phyloP scores from a whole-genome alignment of 2,113 vertebrate species.

The Ciconia boyciana region DNA sequence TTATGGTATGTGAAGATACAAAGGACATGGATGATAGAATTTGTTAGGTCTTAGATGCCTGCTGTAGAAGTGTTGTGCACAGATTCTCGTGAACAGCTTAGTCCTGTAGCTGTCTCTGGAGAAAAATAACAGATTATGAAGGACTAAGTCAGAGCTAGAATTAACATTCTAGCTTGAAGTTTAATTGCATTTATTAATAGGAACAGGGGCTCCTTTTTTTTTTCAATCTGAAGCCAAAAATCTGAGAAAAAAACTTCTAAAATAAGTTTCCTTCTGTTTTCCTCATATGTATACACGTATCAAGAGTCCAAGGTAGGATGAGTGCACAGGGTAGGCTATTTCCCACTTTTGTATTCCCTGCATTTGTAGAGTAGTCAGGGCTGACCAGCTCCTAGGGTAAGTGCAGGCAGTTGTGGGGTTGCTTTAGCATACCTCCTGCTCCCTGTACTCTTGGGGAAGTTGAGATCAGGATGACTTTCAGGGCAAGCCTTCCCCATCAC shows the following conservation, averaged over 20 bases:
- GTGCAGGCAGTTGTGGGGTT: background rate
- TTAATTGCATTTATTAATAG: background rate
- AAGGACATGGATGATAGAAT: background rate
- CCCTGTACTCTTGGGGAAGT: background rate
- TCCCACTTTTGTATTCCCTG: background rate
- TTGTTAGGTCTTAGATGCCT: background rate
- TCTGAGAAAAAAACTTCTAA: background rate
- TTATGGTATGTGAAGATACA: slow-evolving; percentile 30
- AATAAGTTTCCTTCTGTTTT: background rate
- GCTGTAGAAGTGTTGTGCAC: background rate
- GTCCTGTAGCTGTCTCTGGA: background rate
- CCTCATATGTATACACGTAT: fast-evolving
- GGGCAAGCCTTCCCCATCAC: background rate
- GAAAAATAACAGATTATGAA: background rate
- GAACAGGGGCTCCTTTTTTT: background rate
- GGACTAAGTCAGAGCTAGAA: background rate
- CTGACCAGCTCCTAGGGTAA: background rate
- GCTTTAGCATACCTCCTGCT: background rate
- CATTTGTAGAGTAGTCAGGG: background rate
- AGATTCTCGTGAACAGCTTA: background rate
- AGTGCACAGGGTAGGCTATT: fast-evolving
- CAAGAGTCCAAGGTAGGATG: background rate
- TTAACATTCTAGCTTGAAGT: background rate
- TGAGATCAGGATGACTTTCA: too few species aligned
- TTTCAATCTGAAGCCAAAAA: background rate